These are phyloP conservation scores for Anolis sagrei DNA, from an alignment of 2,113 vertebrate genomes.

Conservation along the genomic window DNA sequence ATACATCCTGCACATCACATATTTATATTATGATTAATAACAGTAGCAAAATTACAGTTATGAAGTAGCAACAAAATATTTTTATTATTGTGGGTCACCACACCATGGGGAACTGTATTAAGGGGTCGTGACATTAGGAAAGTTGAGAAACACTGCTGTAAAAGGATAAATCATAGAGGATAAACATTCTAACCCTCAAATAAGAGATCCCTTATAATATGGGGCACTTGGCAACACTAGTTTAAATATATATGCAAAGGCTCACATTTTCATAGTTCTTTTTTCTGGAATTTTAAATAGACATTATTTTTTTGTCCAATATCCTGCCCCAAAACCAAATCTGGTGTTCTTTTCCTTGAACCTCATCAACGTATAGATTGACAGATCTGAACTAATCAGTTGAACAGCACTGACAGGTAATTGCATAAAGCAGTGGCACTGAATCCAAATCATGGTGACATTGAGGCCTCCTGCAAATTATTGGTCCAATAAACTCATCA, in stretches of 20 bases:
- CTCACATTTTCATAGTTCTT: neutral
- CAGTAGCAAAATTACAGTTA: too few relatives aligned
- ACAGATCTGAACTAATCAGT: neutral
- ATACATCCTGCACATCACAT: too few relatives aligned
- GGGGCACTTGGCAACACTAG: too few relatives aligned
- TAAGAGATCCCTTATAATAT: too few relatives aligned
- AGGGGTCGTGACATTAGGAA: too few relatives aligned
- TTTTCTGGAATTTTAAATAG: neutral
- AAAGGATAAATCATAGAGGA: too few relatives aligned
- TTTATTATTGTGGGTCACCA: too few relatives aligned
- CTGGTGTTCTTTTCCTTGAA: neutral
- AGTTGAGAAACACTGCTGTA: too few relatives aligned
- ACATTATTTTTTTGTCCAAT: neutral
- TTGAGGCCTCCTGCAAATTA: neutral
- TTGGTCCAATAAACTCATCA: slow-evolving; percentile 28
- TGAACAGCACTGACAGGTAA: neutral
- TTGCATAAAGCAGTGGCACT: neutral
- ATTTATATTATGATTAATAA: too few relatives aligned
- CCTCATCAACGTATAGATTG: neutral
- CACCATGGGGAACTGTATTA: too few relatives aligned
- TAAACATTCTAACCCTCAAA: too few relatives aligned
- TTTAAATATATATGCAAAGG: neutral
- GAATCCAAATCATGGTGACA: neutral
- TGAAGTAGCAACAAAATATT: too few relatives aligned
- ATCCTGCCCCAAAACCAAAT: neutral